These are phyloP conservation scores for Cephalotes varians DNA, from an alignment of 2,888 invertebrate genomes.

Conservation along the genomic window DNA sequence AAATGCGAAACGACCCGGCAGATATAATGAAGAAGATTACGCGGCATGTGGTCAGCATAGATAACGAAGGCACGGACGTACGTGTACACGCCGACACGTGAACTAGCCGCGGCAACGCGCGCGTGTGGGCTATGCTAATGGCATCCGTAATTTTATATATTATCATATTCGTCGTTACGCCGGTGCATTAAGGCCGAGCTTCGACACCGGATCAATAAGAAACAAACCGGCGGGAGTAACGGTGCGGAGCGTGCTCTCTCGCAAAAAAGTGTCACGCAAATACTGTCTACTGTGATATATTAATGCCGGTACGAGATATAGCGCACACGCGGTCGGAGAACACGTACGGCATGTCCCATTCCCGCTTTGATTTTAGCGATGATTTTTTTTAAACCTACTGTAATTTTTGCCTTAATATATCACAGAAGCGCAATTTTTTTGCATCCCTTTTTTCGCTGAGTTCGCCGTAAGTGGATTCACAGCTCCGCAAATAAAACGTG, in stretches of 20 bases:
- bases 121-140: conserved; percentile 72
- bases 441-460: not conserved
- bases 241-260: not conserved
- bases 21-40: conserved; percentile 84
- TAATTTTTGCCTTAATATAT: conserved; percentile 42
- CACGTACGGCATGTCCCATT: not conserved
- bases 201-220: conserved; percentile 56
- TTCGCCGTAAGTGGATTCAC: conserved; percentile 40
- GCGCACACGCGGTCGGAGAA: too few relatives aligned
- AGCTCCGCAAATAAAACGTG: conserved; percentile 53
- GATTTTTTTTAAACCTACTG: conserved; percentile 10
- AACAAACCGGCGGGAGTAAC: conserved; percentile 9
- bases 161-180: conserved; percentile 77
- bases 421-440: not conserved
- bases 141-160: conserved; percentile 77
- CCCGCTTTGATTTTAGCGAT: not conserved
- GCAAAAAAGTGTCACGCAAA: conserved; percentile 17
- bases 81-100: conserved; percentile 54
- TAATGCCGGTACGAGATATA: not conserved
- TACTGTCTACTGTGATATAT: too few relatives aligned
- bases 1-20: conserved; percentile 79
- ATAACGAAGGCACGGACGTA: conserved; percentile 78
- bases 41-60: conserved; percentile 83
- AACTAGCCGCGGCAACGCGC: conserved; percentile 16
- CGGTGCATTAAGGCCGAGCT: conserved; percentile 57